phyloP scores from a whole-genome alignment of 2,113 vertebrate genomes.

The Bubalus kerabau region DNA sequence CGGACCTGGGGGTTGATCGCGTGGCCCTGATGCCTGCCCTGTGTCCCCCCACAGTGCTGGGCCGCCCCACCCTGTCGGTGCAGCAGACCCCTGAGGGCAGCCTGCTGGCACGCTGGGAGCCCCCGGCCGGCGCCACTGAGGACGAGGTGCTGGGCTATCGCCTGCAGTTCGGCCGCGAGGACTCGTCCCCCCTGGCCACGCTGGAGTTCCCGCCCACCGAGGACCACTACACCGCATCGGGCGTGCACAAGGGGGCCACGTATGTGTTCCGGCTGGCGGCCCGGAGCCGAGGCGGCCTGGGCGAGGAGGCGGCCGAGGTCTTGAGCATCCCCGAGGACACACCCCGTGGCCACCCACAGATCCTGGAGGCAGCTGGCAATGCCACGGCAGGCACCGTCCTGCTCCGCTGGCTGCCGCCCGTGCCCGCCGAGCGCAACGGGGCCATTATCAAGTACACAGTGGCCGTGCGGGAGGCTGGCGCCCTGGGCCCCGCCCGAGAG shows the following conservation, averaged over 20 bases:
- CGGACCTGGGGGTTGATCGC: accelerated
- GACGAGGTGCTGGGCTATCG: slow-evolving; percentile 92
- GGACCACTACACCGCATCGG: slow-evolving; percentile 83
- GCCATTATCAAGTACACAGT: slow-evolving; percentile 94
- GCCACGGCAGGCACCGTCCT: slow-evolving; percentile 90
- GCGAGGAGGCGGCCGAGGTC: slow-evolving; percentile 88
- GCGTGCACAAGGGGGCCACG: slow-evolving; percentile 91
- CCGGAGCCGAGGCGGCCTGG: slow-evolving; percentile 91
- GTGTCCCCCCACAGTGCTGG: slow-evolving; percentile 84
- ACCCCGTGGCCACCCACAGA: slow-evolving; percentile 92
- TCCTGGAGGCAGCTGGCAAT: slow-evolving; percentile 87
- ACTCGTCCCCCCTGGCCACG: slow-evolving; percentile 86
- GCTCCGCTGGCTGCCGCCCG: slow-evolving; percentile 94
- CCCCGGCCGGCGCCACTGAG: slow-evolving; percentile 74
- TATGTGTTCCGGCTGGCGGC: slow-evolving; percentile 95
- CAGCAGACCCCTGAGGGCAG: slow-evolving; percentile 87
- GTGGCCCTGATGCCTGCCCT: neutral
- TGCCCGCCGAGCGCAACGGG: slow-evolving; percentile 93
- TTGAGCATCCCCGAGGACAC: slow-evolving; percentile 89
- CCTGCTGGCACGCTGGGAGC: slow-evolving; percentile 90
- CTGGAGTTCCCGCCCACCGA: slow-evolving; percentile 90
- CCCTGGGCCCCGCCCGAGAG: slow-evolving; percentile 82
- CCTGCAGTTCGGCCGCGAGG: slow-evolving; percentile 93
- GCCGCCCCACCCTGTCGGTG: slow-evolving; percentile 91
- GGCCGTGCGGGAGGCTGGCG: slow-evolving; percentile 89